These are phyloP conservation scores for Hipparchia sbordonii DNA, from an alignment of 2,888 invertebrate genomes.

Conservation along the genomic window DNA sequence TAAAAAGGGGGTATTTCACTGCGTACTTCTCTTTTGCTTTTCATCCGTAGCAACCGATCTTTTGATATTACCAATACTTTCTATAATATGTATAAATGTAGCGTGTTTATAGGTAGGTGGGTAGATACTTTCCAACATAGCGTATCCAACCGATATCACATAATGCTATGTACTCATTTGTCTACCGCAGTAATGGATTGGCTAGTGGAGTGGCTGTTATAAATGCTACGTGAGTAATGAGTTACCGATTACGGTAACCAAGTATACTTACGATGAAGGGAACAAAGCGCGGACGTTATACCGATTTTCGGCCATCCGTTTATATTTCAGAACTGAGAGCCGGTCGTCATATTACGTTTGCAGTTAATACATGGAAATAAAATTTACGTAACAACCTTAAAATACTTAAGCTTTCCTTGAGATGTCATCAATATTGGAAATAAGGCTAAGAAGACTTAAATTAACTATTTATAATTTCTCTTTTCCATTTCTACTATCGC, in stretches of 20 bases:
- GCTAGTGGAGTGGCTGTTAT: constrained; percentile 29
- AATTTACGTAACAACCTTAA: neutral
- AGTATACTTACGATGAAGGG: constrained; percentile 50
- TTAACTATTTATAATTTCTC: too few relatives aligned
- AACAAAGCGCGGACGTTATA: constrained; percentile 73
- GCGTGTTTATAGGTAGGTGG: neutral
- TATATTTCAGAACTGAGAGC: constrained; percentile 46
- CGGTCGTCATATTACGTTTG: constrained; percentile 1
- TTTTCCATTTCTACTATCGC: too few relatives aligned
- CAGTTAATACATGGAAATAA: neutral
- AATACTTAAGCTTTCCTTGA: neutral
- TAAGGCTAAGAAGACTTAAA: too few relatives aligned
- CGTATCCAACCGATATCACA: constrained; percentile 3
- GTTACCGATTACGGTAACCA: constrained; percentile 58
- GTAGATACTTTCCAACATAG: neutral
- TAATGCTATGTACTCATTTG: constrained; percentile 23
- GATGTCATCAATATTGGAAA: neutral
- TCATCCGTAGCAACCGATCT: too few relatives aligned
- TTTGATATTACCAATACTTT: too few relatives aligned
- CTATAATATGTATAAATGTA: neutral
- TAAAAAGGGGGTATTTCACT: too few relatives aligned
- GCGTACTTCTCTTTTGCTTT: neutral
- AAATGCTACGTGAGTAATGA: constrained; percentile 52
- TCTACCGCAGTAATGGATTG: constrained; percentile 25
- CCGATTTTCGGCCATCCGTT: constrained; percentile 77